Base-by-base conservation (phyloP, 2,797 vertebrate species). In the Sus cebifrons region DNA sequence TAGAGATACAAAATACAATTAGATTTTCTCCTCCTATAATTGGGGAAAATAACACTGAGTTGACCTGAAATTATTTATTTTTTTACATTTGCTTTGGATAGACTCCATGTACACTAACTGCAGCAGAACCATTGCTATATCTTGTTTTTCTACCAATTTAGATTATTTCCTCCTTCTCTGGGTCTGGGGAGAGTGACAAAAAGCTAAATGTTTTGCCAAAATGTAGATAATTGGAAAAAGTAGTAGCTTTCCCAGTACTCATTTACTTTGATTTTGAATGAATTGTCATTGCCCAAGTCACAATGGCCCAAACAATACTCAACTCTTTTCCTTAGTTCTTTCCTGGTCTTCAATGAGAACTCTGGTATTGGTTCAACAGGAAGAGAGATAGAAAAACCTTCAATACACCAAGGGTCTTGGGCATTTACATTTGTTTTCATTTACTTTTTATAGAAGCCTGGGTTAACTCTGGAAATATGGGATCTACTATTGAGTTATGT, bases 231-330 rank as follows among this genome's bases (percentile, higher is more conserved):
- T 54, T 96, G 25, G 17, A 32, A 85, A 64, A 74, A 86, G 36
- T 2, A 70, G 25, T 75, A 29, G 16, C 23, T 54, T 81, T 88
- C 78, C 16, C 70, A 65, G 16, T 27, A 36, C 14, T 77, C 25
- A 86, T 91, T 92, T 44, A 36, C 23, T 23, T 71, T 94, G 67
- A 32, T 82, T 82, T 95, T 89, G 10, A 84, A 70, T 44, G 52
- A 3, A 73, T 5, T 81, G 25, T 82, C 71, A 54, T 21, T 92
- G 36, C 12, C n/a, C 25, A 90, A 40, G 2, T 64, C 12, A 58
- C 54, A 13, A 77, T 88, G 83, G 29, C 60, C 12, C 2, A 17
- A 54, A 18, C 5, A 58, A 56, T 71, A 9, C 18, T 82, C 1
- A 36, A 27, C 5, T 9, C 14, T 91, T 77, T 58, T 4, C 36